phyloP scores from a whole-genome alignment of 2,888 invertebrate species.

The Sinodicranocentrus sp. region DNA sequence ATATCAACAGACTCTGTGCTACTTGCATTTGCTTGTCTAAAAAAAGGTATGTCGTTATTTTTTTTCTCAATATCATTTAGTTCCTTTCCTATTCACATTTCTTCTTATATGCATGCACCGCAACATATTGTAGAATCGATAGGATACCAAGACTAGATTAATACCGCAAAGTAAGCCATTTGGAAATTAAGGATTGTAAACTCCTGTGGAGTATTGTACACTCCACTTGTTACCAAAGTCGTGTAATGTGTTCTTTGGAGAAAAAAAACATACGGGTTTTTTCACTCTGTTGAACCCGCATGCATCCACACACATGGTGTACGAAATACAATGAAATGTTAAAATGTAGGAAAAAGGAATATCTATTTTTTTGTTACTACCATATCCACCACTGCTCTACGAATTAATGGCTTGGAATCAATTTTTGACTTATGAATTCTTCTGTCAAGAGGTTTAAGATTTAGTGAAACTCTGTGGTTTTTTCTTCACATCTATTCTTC shows the following conservation, averaged over 20 bases:
- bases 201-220: neutral
- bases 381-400: neutral
- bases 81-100: neutral
- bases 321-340: neutral
- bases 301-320: too few species aligned
- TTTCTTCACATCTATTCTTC: constrained; percentile 30
- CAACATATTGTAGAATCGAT: neutral
- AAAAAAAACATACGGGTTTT: too few species aligned
- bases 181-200: neutral
- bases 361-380: neutral
- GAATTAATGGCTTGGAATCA: constrained; percentile 76
- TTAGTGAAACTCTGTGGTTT: constrained; percentile 60
- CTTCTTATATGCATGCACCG: too few species aligned
- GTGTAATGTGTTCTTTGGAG: neutral
- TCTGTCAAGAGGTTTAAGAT: constrained; percentile 61
- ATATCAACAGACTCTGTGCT: constrained; percentile 27
- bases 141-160: neutral
- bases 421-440: constrained; percentile 75
- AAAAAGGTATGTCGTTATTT: neutral
- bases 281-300: neutral
- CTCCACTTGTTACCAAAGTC: constrained; percentile 1
- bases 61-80: neutral
- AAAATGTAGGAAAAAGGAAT: neutral
- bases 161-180: neutral
- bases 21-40: constrained; percentile 6